Conservation (phyloP, 92 coral and sea anemone genomes). For the Virgularia gustaviana region DNA sequence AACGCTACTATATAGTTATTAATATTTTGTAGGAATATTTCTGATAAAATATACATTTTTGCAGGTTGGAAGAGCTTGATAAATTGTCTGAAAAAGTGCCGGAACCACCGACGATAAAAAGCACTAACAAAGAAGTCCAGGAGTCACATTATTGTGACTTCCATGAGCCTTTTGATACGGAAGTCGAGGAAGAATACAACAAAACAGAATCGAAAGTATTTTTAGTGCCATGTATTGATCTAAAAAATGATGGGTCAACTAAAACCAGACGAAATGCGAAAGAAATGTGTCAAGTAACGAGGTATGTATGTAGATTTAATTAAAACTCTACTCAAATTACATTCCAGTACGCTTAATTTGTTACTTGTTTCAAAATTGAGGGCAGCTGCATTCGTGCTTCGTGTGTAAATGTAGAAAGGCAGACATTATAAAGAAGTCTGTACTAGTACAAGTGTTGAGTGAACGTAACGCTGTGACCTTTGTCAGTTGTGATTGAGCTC, state of each 20-base stretch:
- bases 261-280: conserved; percentile 9
- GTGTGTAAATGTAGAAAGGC: no score
- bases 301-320: conserved; percentile 3
- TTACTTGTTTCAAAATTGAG: no score
- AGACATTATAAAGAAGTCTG: no score
- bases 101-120: not conserved
- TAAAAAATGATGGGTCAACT: not conserved
- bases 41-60: no score
- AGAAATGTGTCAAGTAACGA: conserved; percentile 23
- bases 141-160: conserved; percentile 12
- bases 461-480: no score
- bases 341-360: no score
- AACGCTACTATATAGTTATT: not conserved
- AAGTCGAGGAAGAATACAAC: conserved; percentile 14
- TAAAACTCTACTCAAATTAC: no score
- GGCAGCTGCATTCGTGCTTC: no score
- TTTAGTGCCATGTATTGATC: conserved; percentile 10
- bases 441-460: no score
- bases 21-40: not conserved
- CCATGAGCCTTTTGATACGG: conserved; percentile 5
- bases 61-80: conserved; percentile 27
- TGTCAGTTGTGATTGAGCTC: no score
- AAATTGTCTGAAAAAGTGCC: conserved; percentile 1
- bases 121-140: not conserved
- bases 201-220: conserved; percentile 11